A percentile compares a stretch with the other conserved stretches of the same genome.
Conservation (phyloP, 2,113 vertebrate species). For the Cynoglossus semilaevis region DNA sequence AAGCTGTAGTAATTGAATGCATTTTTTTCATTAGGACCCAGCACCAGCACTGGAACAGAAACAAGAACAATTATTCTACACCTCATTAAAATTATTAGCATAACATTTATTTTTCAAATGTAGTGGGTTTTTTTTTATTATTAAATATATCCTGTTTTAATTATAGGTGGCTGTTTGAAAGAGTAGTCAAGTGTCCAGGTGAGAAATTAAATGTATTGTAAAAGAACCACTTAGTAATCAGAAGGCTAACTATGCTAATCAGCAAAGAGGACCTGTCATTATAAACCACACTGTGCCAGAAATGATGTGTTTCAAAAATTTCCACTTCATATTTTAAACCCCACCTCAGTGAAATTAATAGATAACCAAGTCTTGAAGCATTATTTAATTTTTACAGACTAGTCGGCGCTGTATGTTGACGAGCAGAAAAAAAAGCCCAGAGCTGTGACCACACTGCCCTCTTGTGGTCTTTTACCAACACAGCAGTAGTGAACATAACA, state of each 20-base stretch:
- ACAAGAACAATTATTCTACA: no score
- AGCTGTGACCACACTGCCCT: constrained; percentile 56
- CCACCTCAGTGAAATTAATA: no score
- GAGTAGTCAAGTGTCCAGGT: background rate
- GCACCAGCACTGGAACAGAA: no score
- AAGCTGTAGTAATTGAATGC: no score
- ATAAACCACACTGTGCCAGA: constrained; percentile 34
- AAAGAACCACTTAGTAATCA: constrained; percentile 47
- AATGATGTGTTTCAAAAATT: constrained; percentile 39
- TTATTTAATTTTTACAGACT: no score
- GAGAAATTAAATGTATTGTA: background rate
- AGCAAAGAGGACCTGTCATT: constrained; percentile 29
- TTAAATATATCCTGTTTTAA: background rate
- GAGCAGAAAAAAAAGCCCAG: background rate
- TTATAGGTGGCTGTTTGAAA: background rate
- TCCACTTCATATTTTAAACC: constrained; percentile 12
- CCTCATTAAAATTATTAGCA: no score
- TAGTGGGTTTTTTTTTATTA: no score
- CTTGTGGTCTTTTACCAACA: constrained; percentile 41
- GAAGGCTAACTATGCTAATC: constrained; percentile 34
- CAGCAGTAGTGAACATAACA: constrained; percentile 14
- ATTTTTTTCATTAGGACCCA: no score
- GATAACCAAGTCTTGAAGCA: no score
- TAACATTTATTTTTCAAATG: no score
- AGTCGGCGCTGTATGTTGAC: no score